Evolutionary conservation across 2,888 invertebrate genomes (phyloP), one percentile per base, ranked within the genome.

Genomic region (Ferrisia virgata): DNA sequence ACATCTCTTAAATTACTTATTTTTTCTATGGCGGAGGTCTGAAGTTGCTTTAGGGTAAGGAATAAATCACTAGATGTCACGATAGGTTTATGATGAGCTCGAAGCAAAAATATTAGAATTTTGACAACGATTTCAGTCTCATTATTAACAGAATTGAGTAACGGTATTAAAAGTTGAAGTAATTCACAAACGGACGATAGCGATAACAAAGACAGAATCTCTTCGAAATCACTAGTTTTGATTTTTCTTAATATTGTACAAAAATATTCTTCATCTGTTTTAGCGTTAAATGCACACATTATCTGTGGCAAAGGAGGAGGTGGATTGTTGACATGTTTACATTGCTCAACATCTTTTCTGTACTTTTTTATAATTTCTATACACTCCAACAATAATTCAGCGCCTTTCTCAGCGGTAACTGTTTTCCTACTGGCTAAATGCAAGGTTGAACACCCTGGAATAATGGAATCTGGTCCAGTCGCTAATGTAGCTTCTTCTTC

Each of bases 371-470:
- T 92, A 81, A 96, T 91, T 85, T 95, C 94, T 83, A 99, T 89
- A 86, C 97, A 97, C 89, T 99, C 98, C 87, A 98, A 90, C 86
- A 99, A 92, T 82, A 94, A 92, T 88, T 99, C 99, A 36, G 97
- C 96, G 92, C 94, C 94, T 91, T 93, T 94, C 88, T 96, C 95
- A 85, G 95, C 95, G 84, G 95, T 95, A 79, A 95, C 91, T 0
- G 96, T 96, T 89, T 96, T 97, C 87, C 94, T 93, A 0, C 96
- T 94, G 0, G 98, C 95, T 88, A 98, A 90, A 82, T 92, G 93
- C 1, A 95, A 91, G 79, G 94, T 94, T 0, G 93, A 93, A 81
- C 86, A 85, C 13, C 86, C 85, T 13, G 87, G 87, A 15, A 87
- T 85, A 0, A 88, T 86, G 0, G 88, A 87, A 81, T 88, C 91